Percentiles rank a stretch among this genome's conserved stretches.
These are phyloP conservation scores for Aspidiotus destructor DNA, from an alignment of 2,888 invertebrate genomes.

Conservation along the genomic window DNA sequence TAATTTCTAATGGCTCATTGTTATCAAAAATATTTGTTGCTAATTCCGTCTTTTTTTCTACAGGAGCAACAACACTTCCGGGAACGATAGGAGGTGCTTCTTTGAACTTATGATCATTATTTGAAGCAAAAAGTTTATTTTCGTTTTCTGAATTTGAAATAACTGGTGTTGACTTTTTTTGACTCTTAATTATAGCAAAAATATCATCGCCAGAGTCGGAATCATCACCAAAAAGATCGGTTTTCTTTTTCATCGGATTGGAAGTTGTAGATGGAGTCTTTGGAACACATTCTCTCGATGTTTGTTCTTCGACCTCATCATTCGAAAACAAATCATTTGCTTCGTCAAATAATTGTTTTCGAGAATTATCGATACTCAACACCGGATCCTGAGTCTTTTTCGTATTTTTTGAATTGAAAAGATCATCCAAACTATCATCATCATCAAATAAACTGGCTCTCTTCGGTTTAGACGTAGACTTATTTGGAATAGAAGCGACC, in stretches of 20 bases:
- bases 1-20: too few species aligned
- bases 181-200: slow-evolving; percentile 9
- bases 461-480: neutral
- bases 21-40: too few species aligned
- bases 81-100: too few species aligned
- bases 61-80: too few species aligned
- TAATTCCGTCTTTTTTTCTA: too few species aligned
- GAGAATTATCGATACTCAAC: neutral
- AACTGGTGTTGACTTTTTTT: slow-evolving; percentile 6
- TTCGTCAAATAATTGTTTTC: slow-evolving; percentile 4
- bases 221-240: slow-evolving; percentile 12
- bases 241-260: slow-evolving; percentile 5
- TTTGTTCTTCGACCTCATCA: neutral
- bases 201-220: slow-evolving; percentile 22
- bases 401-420: slow-evolving; percentile 10
- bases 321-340: slow-evolving; percentile 5
- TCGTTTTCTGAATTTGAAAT: neutral
- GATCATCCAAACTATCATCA: slow-evolving; percentile 10
- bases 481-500: neutral
- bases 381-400: neutral
- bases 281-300: neutral
- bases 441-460: slow-evolving; percentile 15
- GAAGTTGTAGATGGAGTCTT: neutral
- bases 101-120: neutral
- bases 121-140: neutral